Percentiles rank a stretch among this genome's conserved stretches.
phyloP scores from a whole-genome alignment of 2,113 vertebrate genomes.

The Neopipo cinnamomea region DNA sequence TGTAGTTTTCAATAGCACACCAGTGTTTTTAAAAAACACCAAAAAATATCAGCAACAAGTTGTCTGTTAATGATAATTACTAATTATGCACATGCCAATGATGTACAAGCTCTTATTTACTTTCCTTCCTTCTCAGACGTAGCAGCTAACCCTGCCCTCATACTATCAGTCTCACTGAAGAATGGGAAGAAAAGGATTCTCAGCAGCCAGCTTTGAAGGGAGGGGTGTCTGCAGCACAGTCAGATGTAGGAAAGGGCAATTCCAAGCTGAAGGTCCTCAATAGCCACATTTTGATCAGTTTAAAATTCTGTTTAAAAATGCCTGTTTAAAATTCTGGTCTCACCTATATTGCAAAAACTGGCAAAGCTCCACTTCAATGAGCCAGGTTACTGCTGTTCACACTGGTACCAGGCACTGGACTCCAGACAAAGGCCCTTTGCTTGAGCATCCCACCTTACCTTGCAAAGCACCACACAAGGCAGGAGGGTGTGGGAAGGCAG shows the following conservation, averaged over 20 bases:
- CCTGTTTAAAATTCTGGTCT: not conserved
- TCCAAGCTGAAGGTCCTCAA: not conserved
- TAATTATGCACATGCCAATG: not conserved
- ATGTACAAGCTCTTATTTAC: not conserved
- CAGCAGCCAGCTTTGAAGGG: not conserved
- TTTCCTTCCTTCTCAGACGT: not conserved
- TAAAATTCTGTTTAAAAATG: no score
- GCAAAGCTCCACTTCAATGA: not conserved
- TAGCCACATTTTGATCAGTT: not conserved
- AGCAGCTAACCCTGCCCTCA: not conserved
- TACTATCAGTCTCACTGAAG: not conserved
- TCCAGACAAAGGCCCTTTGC: not conserved
- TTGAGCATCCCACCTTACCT: not conserved
- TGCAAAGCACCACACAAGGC: not conserved
- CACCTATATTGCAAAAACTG: not conserved
- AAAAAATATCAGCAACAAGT: not conserved
- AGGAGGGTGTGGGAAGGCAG: not conserved
- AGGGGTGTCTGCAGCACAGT: not conserved
- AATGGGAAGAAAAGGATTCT: not conserved
- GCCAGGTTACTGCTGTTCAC: not conserved
- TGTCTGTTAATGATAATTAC: not conserved
- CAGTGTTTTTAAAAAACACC: not conserved
- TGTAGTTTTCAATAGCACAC: not conserved
- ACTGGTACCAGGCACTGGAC: not conserved
- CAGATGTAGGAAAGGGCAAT: not conserved